Percentiles rank a stretch among this genome's conserved stretches.
Conservation (phyloP, 2,797 vertebrate species). For the Lophius americanus region DNA sequence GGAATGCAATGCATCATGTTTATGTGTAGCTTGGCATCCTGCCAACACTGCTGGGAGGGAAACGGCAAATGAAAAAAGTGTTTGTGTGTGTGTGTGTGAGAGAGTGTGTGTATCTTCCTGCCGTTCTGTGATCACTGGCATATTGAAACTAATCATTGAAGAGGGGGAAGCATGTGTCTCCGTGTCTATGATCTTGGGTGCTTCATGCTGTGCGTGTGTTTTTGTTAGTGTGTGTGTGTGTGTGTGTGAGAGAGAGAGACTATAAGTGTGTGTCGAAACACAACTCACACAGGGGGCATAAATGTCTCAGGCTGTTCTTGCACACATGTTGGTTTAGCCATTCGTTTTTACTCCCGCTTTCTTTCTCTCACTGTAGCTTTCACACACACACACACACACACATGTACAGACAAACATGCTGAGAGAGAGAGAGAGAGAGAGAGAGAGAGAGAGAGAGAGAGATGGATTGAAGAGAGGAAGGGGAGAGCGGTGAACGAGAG, state of each 20-base stretch:
- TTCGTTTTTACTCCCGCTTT: constrained; percentile 33
- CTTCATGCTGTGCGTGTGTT: constrained; percentile 39
- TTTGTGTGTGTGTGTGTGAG: constrained; percentile 39
- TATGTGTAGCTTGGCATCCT: constrained; percentile 70
- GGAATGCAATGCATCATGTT: constrained; percentile 70
- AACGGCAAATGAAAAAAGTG: constrained; percentile 54
- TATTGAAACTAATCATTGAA: constrained; percentile 75
- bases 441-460: constrained; percentile 19
- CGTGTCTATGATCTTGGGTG: constrained; percentile 65
- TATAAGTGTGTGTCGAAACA: constrained; percentile 29
- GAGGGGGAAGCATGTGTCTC: constrained; percentile 66
- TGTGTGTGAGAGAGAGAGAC: constrained; percentile 14
- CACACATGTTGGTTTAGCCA: constrained; percentile 59
- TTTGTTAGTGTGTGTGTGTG: constrained; percentile 7
- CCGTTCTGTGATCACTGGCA: constrained; percentile 68
- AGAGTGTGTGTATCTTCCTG: constrained; percentile 49
- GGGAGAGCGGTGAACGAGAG: constrained; percentile 37
- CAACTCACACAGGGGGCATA: constrained; percentile 60
- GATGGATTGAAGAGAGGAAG: constrained; percentile 33
- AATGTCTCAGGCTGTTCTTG: constrained; percentile 66
- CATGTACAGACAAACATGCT: constrained; percentile 4
- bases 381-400: constrained; percentile 23
- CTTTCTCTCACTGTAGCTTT: neutral
- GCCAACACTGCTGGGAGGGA: constrained; percentile 55
- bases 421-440: constrained; percentile 17